These are phyloP conservation scores for Phocoena phocoena DNA, from an alignment of 2,113 vertebrate genomes.

Conservation along the genomic window DNA sequence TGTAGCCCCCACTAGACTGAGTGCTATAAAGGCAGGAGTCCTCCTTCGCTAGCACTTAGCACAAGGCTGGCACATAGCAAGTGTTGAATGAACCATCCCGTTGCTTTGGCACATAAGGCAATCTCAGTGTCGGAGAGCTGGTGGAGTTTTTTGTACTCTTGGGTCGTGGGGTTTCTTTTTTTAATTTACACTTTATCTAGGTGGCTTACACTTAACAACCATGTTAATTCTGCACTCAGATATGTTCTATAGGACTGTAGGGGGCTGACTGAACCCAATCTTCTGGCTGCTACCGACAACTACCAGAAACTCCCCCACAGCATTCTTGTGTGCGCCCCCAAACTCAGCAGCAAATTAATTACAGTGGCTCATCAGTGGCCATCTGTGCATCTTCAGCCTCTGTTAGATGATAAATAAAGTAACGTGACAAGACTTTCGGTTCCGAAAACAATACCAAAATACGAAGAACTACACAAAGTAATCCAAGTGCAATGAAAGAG, in stretches of 20 bases:
- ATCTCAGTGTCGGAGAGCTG: neutral
- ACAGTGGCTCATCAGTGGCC: neutral
- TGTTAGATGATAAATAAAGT: slow-evolving; percentile 65
- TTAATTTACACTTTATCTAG: neutral
- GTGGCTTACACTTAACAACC: neutral
- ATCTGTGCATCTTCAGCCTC: slow-evolving; percentile 23
- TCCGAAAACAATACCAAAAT: slow-evolving; percentile 51
- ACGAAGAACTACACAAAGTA: slow-evolving; percentile 1
- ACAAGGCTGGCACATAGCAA: neutral
- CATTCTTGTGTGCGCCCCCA: neutral
- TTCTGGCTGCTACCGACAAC: neutral
- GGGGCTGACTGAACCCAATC: neutral
- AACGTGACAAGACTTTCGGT: slow-evolving; percentile 61
- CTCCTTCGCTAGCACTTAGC: neutral
- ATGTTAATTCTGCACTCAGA: neutral
- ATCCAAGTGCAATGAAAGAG: neutral
- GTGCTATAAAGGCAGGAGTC: neutral
- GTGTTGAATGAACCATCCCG: fast-evolving
- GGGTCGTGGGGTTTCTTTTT: neutral
- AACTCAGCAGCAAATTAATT: neutral
- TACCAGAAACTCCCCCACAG: neutral
- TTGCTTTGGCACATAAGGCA: neutral
- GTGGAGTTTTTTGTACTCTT: neutral
- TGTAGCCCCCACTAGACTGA: neutral
- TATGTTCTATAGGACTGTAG: neutral